phyloP scores from a whole-genome alignment of 2,888 invertebrate species.

The Alitta virens region DNA sequence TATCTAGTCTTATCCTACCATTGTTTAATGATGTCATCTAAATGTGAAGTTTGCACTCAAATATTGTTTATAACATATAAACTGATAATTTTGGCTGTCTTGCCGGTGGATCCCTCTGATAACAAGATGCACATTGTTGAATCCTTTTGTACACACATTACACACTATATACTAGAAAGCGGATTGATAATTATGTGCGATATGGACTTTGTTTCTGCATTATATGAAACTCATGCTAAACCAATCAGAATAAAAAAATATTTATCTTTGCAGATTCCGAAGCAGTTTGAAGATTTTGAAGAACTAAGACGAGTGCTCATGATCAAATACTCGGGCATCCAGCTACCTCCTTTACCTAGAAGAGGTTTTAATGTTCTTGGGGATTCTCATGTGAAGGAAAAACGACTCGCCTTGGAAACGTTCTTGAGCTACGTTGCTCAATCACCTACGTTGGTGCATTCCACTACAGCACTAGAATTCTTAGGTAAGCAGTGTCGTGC shows the following conservation, averaged over 20 bases:
- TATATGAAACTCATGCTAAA: too few relatives aligned
- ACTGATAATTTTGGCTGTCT: too few relatives aligned
- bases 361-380: constrained; percentile 4
- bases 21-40: too few relatives aligned
- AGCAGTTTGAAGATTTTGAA: constrained; percentile 11
- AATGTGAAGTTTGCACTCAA: neutral
- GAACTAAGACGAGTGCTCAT: constrained; percentile 3
- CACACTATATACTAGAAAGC: too few relatives aligned
- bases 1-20: too few relatives aligned
- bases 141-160: too few relatives aligned
- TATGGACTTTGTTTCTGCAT: too few relatives aligned
- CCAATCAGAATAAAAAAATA: neutral
- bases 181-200: too few relatives aligned
- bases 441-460: neutral
- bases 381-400: constrained; percentile 3
- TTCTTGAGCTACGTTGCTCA: constrained; percentile 2
- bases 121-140: too few relatives aligned
- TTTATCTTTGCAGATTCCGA: neutral
- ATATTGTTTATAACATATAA: neutral
- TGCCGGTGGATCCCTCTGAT: too few relatives aligned
- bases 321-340: constrained; percentile 1
- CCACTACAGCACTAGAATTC: neutral
- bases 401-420: neutral
- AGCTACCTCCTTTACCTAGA: constrained; percentile 9
- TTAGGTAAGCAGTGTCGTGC: constrained; percentile 14